Percentiles rank a stretch among this genome's conserved stretches.
phyloP scores from a whole-genome alignment of 2,113 vertebrate genomes.

The Sinosuthora webbiana region DNA sequence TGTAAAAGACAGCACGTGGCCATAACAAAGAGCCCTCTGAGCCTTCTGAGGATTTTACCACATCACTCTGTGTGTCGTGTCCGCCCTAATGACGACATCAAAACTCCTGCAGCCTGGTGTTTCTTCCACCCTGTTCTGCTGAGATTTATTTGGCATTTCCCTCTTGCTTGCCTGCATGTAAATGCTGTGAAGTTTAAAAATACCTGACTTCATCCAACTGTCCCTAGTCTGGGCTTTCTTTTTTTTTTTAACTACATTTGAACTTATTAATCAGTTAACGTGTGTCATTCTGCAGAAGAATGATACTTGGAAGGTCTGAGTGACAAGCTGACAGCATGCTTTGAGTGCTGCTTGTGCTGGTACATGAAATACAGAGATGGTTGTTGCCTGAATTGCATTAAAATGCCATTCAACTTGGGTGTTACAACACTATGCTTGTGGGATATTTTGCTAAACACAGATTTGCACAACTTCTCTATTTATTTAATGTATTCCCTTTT shows the following conservation, averaged over 20 bases:
- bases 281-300: not conserved
- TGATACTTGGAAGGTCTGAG: not conserved
- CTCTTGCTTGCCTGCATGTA: not conserved
- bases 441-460: not conserved
- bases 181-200: not conserved
- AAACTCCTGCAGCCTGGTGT: not conserved
- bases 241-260: not conserved
- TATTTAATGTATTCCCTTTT: not conserved
- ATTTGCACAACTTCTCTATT: not conserved
- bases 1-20: too few species aligned
- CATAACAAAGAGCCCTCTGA: too few species aligned
- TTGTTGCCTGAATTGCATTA: not conserved
- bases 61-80: too few species aligned
- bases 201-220: not conserved
- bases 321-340: not conserved
- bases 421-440: not conserved
- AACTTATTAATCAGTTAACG: not conserved
- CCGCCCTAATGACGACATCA: too few species aligned
- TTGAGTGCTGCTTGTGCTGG: not conserved
- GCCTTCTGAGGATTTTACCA: too few species aligned
- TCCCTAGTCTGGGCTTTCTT: not conserved
- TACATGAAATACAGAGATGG: not conserved
- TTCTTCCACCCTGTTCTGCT: not conserved
- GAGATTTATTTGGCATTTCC: not conserved
- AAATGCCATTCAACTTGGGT: not conserved